Evolutionary conservation across 2,113 vertebrate species (phyloP).

Genomic region (Orthonyx spaldingii): DNA sequence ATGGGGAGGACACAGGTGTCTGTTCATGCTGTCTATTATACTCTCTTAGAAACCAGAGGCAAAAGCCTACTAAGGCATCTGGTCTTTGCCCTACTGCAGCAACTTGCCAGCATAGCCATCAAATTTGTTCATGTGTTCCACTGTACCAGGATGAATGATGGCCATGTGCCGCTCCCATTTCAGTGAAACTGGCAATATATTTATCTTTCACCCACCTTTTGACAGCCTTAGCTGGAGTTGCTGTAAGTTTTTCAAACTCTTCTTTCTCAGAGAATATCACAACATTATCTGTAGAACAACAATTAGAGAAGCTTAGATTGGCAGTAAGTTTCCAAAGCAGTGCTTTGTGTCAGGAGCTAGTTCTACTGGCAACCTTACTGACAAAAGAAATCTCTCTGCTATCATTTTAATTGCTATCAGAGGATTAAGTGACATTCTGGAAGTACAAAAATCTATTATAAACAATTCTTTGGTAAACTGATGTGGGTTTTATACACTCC

Average conservation of each 20-base stretch:
- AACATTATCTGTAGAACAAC: slow-evolving; percentile 79
- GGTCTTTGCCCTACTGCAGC: neutral
- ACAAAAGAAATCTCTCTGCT: neutral
- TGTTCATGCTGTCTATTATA: neutral
- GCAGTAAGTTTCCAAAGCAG: neutral
- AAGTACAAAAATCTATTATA: neutral
- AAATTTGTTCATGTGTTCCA: neutral
- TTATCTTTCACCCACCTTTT: slow-evolving; percentile 82
- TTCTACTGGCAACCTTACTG: neutral
- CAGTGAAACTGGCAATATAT: neutral
- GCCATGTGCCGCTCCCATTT: neutral
- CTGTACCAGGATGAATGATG: neutral
- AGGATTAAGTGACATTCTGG: neutral
- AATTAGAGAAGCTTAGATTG: neutral
- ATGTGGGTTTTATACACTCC: neutral
- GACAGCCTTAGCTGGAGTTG: slow-evolving; percentile 83
- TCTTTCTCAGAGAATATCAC: slow-evolving; percentile 95
- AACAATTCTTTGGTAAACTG: neutral
- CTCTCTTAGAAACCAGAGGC: neutral
- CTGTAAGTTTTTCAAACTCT: slow-evolving; percentile 93
- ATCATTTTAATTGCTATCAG: neutral
- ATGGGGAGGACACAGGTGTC: neutral
- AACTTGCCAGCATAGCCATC: too few species aligned
- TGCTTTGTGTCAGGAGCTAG: neutral
- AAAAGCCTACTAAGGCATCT: neutral